Evolutionary conservation across 2,797 vertebrate species (phyloP).

Genomic region (Benthosema pterotum): DNA sequence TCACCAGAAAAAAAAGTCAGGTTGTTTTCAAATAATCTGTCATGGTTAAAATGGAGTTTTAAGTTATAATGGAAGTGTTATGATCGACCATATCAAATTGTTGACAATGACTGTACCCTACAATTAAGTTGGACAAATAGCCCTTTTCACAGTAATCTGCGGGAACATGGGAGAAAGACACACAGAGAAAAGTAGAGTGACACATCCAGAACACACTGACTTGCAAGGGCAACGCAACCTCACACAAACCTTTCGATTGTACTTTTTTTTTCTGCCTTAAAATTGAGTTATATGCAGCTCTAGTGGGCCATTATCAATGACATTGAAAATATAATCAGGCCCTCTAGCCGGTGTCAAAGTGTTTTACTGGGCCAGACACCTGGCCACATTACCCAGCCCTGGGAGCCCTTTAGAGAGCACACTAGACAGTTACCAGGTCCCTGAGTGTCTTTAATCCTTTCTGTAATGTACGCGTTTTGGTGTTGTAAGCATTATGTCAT

Average conservation of each 20-base stretch:
- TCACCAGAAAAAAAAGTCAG: too few species aligned
- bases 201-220: not conserved
- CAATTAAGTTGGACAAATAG: constrained; percentile 41
- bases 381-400: constrained; percentile 61
- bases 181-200: too few species aligned
- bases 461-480: too few species aligned
- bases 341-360: constrained; percentile 37
- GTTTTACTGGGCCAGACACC: constrained; percentile 47
- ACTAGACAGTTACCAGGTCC: constrained; percentile 48
- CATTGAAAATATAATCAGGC: constrained; percentile 35
- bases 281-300: constrained; percentile 19
- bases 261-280: constrained; percentile 15
- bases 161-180: constrained; percentile 14
- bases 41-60: too few species aligned
- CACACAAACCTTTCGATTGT: constrained; percentile 11
- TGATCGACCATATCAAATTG: too few species aligned
- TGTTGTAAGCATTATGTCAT: too few species aligned
- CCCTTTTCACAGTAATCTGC: constrained; percentile 49
- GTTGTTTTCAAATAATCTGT: too few species aligned
- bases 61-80: too few species aligned
- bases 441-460: constrained; percentile 74
- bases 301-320: constrained; percentile 34
- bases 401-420: constrained; percentile 46
- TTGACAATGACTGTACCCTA: constrained; percentile 28
- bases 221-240: not conserved